Evolutionary conservation across 2,888 invertebrate genomes (phyloP), one percentile per base, ranked within the genome.

Genomic region (Heliconius cydno): DNA sequence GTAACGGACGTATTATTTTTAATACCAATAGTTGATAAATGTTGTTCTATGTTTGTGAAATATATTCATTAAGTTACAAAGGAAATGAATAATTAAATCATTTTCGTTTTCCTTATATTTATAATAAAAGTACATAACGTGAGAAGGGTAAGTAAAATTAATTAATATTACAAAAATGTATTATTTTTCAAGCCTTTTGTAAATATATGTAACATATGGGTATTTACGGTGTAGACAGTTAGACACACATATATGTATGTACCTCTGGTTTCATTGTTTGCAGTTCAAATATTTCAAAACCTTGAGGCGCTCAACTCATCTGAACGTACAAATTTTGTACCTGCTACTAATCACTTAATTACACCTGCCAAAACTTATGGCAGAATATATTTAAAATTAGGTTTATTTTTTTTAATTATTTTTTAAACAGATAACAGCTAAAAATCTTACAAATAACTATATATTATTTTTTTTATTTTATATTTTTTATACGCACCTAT

Each of bases 1-100:
- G 63, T 34, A 65, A 78, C 78, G 66, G 78, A 78, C 78, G 78
- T 72, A 65, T 34, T 73, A 34, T 78, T 78, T 72, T 73, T 67
- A 78, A 28, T 13, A 6, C 28, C 2, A 34, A 34, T 52, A 66
- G 9, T 38, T 73, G n/a, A 67, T 57, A 57, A 57, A 52, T 60
- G 60, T 41, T 70, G 15, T 41, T 70, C 41, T 70, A 41, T 70
- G 3, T 70, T 25, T 70, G 41, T 70, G 25, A 70, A 15, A 41
- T 41, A 15, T 41, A 46, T 25, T 19, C 0, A 46, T 41, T 15
- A n/a, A 70, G 46, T 70, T 15, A 25, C 3, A 70, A 15, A 46
- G 15, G 15, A 41, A 70, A 7, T 34, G 0, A 34, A 34, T 34
- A 34, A 34, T 34, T 7, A 7, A 65, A 65, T 15, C 15, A 15